A percentile compares a stretch with the other conserved stretches of the same genome.
Conservation (phyloP, 2,797 vertebrate species). For the Mormyrops attenuatus region DNA sequence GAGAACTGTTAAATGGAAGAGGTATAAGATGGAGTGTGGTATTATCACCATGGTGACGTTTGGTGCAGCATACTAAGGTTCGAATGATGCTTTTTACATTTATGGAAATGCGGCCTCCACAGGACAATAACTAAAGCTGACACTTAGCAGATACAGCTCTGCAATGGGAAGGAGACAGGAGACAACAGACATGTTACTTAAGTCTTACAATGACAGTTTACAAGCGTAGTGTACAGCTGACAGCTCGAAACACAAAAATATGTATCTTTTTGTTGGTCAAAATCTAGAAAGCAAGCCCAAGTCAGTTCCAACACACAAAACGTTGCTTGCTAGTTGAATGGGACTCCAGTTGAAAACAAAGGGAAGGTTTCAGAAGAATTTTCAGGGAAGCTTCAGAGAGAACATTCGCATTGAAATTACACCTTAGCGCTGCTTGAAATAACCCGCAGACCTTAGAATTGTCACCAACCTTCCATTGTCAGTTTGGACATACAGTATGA, state of each 20-base stretch:
- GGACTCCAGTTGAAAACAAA: background rate
- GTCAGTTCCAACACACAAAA: background rate
- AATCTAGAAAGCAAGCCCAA: background rate
- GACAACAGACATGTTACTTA: slow-evolving; percentile 23
- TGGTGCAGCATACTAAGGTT: background rate
- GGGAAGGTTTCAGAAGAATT: background rate
- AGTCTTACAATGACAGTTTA: background rate
- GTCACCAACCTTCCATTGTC: background rate
- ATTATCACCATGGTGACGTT: background rate
- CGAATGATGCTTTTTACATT: background rate
- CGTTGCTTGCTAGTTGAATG: background rate
- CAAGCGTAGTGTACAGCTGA: slow-evolving; percentile 40
- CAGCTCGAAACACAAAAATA: slow-evolving; percentile 26
- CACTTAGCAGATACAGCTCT: background rate
- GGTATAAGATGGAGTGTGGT: background rate
- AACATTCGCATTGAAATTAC: background rate
- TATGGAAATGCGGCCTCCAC: background rate
- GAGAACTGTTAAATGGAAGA: background rate
- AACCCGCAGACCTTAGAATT: background rate
- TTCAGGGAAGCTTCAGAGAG: background rate
- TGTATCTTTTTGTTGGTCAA: background rate
- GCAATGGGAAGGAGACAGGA: background rate
- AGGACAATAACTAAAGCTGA: background rate
- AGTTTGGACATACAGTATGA: background rate
- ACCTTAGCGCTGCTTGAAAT: background rate